These are phyloP conservation scores for Hozukius guyotensis DNA, from an alignment of 2,797 vertebrate genomes.

Conservation along the genomic window DNA sequence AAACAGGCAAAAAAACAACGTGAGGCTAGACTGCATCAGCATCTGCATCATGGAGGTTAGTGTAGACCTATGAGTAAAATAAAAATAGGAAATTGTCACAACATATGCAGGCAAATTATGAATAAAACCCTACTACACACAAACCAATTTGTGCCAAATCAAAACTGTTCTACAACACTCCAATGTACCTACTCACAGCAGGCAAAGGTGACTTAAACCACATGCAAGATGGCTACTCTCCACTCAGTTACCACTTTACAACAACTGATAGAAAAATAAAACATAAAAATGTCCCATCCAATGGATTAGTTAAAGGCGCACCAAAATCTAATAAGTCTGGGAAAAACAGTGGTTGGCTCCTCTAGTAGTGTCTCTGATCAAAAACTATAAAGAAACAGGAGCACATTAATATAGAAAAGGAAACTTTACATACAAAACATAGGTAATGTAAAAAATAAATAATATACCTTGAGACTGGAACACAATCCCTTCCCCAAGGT, in stretches of 20 bases:
- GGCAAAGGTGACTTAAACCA: background rate
- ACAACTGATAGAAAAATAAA: too few species aligned
- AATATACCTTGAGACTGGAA: too few species aligned
- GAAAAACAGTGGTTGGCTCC: background rate
- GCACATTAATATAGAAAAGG: background rate
- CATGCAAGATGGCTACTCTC: rapidly evolving
- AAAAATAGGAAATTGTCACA: background rate
- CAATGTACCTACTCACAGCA: background rate
- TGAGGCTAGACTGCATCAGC: rapidly evolving
- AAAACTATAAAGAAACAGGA: background rate
- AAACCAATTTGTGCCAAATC: background rate
- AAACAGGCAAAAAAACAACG: rapidly evolving
- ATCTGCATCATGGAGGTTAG: background rate
- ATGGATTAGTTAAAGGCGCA: too few species aligned
- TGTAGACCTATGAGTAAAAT: background rate
- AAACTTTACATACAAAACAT: background rate
- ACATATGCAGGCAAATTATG: background rate
- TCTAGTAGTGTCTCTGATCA: background rate
- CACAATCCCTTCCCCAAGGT: too few species aligned
- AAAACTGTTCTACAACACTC: background rate
- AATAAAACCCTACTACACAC: background rate
- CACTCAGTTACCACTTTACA: too few species aligned
- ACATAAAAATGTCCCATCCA: too few species aligned
- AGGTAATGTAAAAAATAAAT: too few species aligned
- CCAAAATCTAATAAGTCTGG: too few species aligned